Evolutionary conservation across 2,888 invertebrate genomes (phyloP), one percentile per base, ranked within the genome.

Genomic region (Pristionchus fissidentatus): DNA sequence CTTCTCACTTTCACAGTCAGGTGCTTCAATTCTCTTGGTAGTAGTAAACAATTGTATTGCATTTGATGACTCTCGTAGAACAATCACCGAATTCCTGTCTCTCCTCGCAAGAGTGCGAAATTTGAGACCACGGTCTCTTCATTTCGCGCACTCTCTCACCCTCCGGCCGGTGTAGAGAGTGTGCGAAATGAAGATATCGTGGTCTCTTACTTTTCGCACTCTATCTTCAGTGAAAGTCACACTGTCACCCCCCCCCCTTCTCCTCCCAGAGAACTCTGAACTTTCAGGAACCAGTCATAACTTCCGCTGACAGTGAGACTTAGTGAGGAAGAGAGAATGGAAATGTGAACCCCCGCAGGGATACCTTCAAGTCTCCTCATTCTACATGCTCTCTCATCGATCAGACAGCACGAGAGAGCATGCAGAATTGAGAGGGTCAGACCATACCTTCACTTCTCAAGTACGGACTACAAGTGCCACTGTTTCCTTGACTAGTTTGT

Each of bases 381-480:
- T n/a, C n/a, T n/a, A n/a, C n/a, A n/a, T n/a, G n/a, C n/a, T n/a
- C n/a, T n/a, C n/a, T n/a, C n/a, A n/a, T n/a, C n/a, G n/a, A n/a
- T n/a, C n/a, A n/a, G n/a, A n/a, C n/a, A n/a, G n/a, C n/a, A n/a
- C n/a, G n/a, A n/a, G n/a, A n/a, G n/a, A n/a, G n/a, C n/a, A n/a
- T n/a, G n/a, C n/a, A n/a, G n/a, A n/a, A n/a, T n/a, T n/a, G n/a
- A n/a, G n/a, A n/a, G n/a, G n/a, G n/a, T n/a, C n/a, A n/a, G n/a
- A n/a, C n/a, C 62, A 35, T 62, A 35, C 32, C 62, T 62, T 32
- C 35, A n/a, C 57, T 57, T 62, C 62, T n/a, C n/a, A n/a, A n/a
- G n/a, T n/a, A 62, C 32, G 62, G 32, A 62, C 62, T 62, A 62
- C 62, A 13, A 62, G 62, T 62, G 32, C 62, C 60, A 29, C 57